A percentile compares a stretch with the other conserved stretches of the same genome.
Evolutionary conservation across 2,113 vertebrate genomes (phyloP).

Genomic region (Pteruthius melanotis): DNA sequence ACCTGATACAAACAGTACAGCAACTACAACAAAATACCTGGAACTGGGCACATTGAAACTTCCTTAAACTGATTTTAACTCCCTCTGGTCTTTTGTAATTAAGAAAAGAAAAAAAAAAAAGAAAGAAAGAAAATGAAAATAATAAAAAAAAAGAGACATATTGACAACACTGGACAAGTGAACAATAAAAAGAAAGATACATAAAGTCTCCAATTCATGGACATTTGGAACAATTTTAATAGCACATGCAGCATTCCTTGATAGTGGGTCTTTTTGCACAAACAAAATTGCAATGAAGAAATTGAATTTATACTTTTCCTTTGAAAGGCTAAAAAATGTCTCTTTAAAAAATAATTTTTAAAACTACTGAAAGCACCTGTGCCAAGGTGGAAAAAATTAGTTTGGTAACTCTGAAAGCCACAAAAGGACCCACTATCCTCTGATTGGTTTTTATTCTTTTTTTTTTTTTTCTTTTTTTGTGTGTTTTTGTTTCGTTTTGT

Average conservation of each 20-base stretch:
- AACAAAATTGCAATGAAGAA: conserved; percentile 73
- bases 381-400: conserved; percentile 74
- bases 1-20: conserved; percentile 67
- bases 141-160: conserved; percentile 53
- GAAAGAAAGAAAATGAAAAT: background rate
- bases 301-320: conserved; percentile 64
- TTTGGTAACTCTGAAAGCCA: conserved; percentile 89
- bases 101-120: background rate
- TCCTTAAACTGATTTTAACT: conserved; percentile 68
- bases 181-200: conserved; percentile 72
- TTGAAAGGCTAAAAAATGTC: conserved; percentile 75
- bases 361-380: conserved; percentile 75
- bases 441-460: conserved; percentile 59
- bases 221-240: conserved; percentile 78
- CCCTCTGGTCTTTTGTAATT: conserved; percentile 56
- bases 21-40: conserved; percentile 62
- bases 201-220: conserved; percentile 78
- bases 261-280: conserved; percentile 99
- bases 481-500: background rate
- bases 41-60: conserved; percentile 52
- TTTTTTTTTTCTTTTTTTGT: conserved; percentile 21
- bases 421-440: conserved; percentile 99
- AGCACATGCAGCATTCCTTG: conserved; percentile 86
- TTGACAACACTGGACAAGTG: conserved; percentile 76
- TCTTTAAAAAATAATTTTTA: conserved; percentile 68